A percentile compares a stretch with the other conserved stretches of the same genome.
phyloP scores from a whole-genome alignment of 1,140 invertebrate genomes.

The Diorhabda elongata region DNA sequence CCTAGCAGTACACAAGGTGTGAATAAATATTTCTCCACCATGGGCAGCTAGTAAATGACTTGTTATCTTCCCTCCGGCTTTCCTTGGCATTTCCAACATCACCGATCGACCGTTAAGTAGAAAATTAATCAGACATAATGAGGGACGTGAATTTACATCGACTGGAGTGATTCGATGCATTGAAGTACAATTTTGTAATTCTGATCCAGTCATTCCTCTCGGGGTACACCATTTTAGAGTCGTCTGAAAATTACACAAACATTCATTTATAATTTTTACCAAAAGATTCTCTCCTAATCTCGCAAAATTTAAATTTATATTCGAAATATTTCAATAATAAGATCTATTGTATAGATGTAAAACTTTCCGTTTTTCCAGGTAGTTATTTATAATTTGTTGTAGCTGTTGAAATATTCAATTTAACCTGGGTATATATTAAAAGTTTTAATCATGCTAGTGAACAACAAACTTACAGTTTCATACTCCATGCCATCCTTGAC shows the following conservation, averaged over 20 bases:
- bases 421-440: too few species aligned
- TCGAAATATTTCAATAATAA: too few species aligned
- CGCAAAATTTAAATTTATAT: too few species aligned
- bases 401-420: too few species aligned
- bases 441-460: too few species aligned
- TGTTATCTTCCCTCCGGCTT: conserved; percentile 81
- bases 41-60: conserved; percentile 92
- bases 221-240: conserved; percentile 96
- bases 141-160: conserved; percentile 91
- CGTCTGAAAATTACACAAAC: conserved; percentile 54
- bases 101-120: conserved; percentile 89
- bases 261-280: too few species aligned
- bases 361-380: background rate
- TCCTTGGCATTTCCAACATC: conserved; percentile 89
- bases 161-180: conserved; percentile 91
- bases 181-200: conserved; percentile 73
- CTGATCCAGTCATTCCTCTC: conserved; percentile 71
- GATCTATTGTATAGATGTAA: too few species aligned
- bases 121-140: conserved; percentile 95
- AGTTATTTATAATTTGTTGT: background rate
- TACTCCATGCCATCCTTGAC: conserved; percentile 53
- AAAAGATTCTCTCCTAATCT: too few species aligned
- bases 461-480: conserved; percentile 52
- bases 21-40: conserved; percentile 94
- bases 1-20: conserved; percentile 78